phyloP scores from a whole-genome alignment of 2,797 vertebrate genomes.

The Pipistrellus kuhlii region DNA sequence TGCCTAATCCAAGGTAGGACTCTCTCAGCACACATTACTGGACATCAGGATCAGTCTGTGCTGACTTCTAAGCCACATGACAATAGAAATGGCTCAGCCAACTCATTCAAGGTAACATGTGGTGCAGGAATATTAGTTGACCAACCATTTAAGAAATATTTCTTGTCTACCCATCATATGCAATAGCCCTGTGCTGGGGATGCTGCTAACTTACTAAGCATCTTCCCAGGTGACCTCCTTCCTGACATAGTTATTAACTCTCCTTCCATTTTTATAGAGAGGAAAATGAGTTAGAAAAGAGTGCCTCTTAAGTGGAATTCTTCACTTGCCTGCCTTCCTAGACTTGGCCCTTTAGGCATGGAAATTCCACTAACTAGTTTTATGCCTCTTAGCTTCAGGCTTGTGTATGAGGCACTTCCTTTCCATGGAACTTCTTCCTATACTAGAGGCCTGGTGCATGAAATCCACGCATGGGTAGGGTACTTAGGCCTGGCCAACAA shows the following conservation, averaged over 20 bases:
- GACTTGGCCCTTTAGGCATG: neutral
- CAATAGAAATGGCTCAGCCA: neutral
- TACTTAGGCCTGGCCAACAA: too few species aligned
- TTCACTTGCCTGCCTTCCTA: neutral
- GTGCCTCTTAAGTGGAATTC: neutral
- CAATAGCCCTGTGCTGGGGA: neutral
- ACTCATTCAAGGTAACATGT: neutral
- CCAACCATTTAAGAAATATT: neutral
- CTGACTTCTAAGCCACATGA: neutral
- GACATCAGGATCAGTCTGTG: neutral
- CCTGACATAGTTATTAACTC: neutral
- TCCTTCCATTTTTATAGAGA: slow-evolving; percentile 18
- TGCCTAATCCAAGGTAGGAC: neutral
- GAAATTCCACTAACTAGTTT: neutral
- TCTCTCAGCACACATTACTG: neutral
- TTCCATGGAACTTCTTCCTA: neutral
- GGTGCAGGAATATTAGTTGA: neutral
- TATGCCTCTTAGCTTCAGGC: neutral
- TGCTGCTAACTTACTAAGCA: neutral
- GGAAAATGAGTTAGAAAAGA: slow-evolving; percentile 17
- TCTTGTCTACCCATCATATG: neutral
- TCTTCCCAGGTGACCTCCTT: neutral
- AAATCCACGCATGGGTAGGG: too few species aligned
- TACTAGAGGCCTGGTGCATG: neutral
- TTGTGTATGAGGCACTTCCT: neutral